Evolutionary conservation across 2,113 vertebrate species (phyloP).

Genomic region (Spheniscus mendiculus): DNA sequence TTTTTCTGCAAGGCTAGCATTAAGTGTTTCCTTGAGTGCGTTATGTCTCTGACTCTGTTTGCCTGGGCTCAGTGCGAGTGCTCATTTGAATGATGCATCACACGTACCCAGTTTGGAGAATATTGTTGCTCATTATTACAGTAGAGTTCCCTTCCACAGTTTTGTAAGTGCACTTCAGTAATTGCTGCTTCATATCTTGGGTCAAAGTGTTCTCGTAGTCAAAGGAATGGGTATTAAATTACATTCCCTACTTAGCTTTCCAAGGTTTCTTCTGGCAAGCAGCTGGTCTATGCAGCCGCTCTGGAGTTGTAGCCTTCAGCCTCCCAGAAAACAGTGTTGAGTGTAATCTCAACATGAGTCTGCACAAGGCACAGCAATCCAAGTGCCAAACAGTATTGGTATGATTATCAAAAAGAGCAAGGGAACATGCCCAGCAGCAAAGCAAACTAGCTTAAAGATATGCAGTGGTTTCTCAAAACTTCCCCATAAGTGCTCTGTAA

Average conservation of each 20-base stretch:
- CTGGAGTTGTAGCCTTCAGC: neutral
- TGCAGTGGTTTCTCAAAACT: neutral
- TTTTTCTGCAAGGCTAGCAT: neutral
- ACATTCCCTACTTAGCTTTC: neutral
- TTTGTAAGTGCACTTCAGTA: constrained; percentile 22
- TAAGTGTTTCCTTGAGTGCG: neutral
- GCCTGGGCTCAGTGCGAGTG: neutral
- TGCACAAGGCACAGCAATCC: neutral
- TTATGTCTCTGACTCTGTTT: neutral
- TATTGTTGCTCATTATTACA: neutral
- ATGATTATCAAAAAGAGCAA: neutral
- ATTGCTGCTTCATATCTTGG: neutral
- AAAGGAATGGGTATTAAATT: neutral
- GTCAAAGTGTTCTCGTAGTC: constrained; percentile 11
- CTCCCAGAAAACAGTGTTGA: neutral
- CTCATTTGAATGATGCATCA: constrained; percentile 21
- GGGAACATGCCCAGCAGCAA: neutral
- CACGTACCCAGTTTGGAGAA: neutral
- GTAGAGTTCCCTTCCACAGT: neutral
- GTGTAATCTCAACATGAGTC: neutral
- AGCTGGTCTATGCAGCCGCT: neutral
- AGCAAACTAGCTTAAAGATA: neutral
- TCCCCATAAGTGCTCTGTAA: neutral
- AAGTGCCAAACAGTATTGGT: neutral
- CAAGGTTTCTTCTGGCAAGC: neutral